Percentiles rank a stretch among this genome's conserved stretches.
phyloP scores from a whole-genome alignment of 2,113 vertebrate genomes.

The Cyanistes caeruleus region DNA sequence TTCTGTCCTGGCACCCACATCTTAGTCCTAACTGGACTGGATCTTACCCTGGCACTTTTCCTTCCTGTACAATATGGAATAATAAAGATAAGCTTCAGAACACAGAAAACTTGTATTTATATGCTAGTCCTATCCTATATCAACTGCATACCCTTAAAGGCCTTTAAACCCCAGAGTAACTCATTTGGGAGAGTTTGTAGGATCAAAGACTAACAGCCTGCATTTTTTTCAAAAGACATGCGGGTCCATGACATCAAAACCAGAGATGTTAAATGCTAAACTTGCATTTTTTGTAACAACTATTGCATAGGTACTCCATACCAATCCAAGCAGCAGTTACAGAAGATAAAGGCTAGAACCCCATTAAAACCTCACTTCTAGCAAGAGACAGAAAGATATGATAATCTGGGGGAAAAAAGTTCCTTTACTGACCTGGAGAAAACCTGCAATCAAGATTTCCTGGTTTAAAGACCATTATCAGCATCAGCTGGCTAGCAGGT shows the following conservation, averaged over 20 bases:
- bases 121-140: background rate
- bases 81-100: constrained; percentile 8
- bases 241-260: background rate
- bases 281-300: background rate
- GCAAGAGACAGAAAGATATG: background rate
- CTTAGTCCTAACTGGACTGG: background rate
- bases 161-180: background rate
- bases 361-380: background rate
- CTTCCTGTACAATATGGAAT: background rate
- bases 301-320: background rate
- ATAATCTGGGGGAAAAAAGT: background rate
- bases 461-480: background rate
- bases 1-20: background rate
- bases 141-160: background rate
- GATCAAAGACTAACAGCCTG: background rate
- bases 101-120: background rate
- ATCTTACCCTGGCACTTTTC: background rate
- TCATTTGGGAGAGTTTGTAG: background rate
- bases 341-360: background rate
- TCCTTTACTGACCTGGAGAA: background rate
- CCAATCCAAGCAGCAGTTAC: background rate
- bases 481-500: background rate
- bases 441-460: background rate
- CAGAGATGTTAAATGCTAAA: background rate
- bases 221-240: background rate